Evolutionary conservation across 2,113 vertebrate genomes (phyloP).

Genomic region (Megaptera novaeangliae): DNA sequence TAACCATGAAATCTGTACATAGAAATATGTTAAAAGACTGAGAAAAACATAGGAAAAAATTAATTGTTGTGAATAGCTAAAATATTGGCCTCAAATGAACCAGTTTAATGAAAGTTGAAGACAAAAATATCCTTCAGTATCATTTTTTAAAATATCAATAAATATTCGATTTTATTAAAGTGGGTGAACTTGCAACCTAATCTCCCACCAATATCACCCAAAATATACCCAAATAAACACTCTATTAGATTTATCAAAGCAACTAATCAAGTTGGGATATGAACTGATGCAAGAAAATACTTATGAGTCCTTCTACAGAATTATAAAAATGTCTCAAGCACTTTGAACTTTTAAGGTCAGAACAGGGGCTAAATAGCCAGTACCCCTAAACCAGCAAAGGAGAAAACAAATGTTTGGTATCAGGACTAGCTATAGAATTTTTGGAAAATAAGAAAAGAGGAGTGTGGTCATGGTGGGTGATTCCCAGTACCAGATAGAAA

Average conservation of each 20-base stretch:
- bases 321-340: neutral
- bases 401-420: neutral
- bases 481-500: neutral
- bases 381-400: neutral
- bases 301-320: neutral
- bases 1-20: neutral
- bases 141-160: neutral
- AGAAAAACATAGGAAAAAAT: conserved; percentile 30
- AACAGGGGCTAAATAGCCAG: neutral
- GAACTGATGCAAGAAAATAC: neutral
- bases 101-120: neutral
- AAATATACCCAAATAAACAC: neutral
- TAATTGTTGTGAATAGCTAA: neutral
- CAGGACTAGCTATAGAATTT: neutral
- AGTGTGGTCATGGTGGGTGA: neutral
- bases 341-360: neutral
- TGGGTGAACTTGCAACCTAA: neutral
- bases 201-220: neutral
- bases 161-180: neutral
- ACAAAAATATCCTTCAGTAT: conserved; percentile 18
- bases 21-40: neutral
- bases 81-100: neutral
- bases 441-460: neutral
- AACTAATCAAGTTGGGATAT: neutral
- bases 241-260: neutral